Evolutionary conservation across 2,888 invertebrate genomes (phyloP).

Genomic region (Macaria liturata): DNA sequence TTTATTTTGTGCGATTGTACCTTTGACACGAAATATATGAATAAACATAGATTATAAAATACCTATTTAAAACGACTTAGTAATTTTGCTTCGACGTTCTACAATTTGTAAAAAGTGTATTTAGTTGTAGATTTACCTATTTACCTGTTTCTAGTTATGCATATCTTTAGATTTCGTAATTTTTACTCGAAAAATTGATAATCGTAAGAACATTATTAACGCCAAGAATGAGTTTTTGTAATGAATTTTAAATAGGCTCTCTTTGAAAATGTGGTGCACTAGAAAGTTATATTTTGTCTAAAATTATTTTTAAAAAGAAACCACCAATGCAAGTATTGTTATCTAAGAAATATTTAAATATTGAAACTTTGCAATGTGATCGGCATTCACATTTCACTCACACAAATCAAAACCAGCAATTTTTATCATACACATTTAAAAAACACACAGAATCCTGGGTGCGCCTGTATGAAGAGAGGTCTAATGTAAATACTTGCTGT

Average conservation of each 20-base stretch:
- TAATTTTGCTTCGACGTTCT: constrained; percentile 72
- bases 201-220: constrained; percentile 40
- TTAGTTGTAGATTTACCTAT: constrained; percentile 79
- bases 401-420: background rate
- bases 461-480: constrained; percentile 11
- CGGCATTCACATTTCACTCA: background rate
- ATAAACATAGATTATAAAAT: constrained; percentile 53
- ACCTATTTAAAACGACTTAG: constrained; percentile 71
- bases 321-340: too few relatives aligned
- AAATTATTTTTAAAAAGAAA: background rate
- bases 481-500: constrained; percentile 20
- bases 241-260: constrained; percentile 2
- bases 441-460: background rate
- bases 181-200: constrained; percentile 41
- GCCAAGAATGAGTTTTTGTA: constrained; percentile 12
- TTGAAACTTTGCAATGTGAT: too few relatives aligned
- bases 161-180: constrained; percentile 79
- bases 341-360: too few relatives aligned
- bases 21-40: constrained; percentile 53
- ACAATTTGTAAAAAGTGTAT: constrained; percentile 81
- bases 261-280: constrained; percentile 10
- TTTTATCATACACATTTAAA: background rate
- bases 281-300: constrained; percentile 8
- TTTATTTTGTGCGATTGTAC: constrained; percentile 41
- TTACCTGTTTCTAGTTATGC: constrained; percentile 80